These are phyloP conservation scores for Ceramica pisi DNA, from an alignment of 2,888 invertebrate species.

Conservation along the genomic window DNA sequence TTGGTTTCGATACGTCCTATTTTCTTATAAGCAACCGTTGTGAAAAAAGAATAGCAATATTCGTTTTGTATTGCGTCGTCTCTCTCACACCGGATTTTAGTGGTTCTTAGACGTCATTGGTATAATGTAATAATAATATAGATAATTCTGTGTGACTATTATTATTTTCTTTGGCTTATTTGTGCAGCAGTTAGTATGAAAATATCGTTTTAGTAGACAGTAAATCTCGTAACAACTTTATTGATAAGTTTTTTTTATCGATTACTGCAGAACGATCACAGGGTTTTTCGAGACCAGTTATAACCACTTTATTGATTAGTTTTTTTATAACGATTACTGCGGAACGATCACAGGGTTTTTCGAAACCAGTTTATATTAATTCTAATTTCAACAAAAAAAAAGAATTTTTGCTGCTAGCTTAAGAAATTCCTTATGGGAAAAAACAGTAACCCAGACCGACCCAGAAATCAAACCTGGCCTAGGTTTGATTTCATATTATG, in stretches of 20 bases:
- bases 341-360: not conserved
- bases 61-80: not conserved
- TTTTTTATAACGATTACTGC: not conserved
- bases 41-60: not conserved
- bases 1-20: too few species aligned
- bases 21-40: too few species aligned
- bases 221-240: too few species aligned
- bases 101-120: too few species aligned
- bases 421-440: not conserved
- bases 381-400: too few species aligned
- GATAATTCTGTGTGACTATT: constrained; percentile 2
- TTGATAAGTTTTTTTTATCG: too few species aligned
- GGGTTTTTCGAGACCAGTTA: too few species aligned
- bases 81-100: not conserved
- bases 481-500: not conserved
- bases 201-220: too few species aligned
- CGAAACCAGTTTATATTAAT: too few species aligned
- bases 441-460: not conserved
- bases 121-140: too few species aligned
- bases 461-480: not conserved
- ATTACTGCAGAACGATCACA: not conserved
- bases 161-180: constrained; percentile 41
- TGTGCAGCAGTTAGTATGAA: constrained; percentile 16
- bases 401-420: too few species aligned
- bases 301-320: too few species aligned